Evolutionary conservation across 2,797 vertebrate genomes (phyloP).

Genomic region (Sebastiscus albofasciatus): DNA sequence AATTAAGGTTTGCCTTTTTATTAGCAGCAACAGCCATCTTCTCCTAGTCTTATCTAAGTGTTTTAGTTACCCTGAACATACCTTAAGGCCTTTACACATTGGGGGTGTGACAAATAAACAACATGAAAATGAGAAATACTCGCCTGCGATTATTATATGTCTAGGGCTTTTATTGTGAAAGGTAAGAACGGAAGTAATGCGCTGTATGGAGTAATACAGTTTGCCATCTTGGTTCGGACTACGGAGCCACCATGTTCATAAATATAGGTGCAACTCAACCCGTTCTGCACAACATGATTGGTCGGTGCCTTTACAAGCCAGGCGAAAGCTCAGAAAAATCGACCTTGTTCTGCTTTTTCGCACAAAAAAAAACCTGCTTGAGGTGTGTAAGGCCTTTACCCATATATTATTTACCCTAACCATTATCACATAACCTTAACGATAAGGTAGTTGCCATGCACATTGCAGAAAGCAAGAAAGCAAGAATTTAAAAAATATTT

Average conservation of each 20-base stretch:
- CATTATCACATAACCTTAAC: background rate
- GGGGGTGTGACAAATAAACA: too few relatives aligned
- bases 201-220: fast-evolving
- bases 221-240: fast-evolving
- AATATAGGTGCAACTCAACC: too few relatives aligned
- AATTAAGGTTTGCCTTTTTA: background rate
- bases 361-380: too few relatives aligned
- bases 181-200: too few relatives aligned
- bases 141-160: too few relatives aligned
- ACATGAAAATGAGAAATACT: too few relatives aligned
- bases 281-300: too few relatives aligned
- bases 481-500: background rate
- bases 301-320: too few relatives aligned
- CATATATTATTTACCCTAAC: background rate
- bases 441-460: background rate
- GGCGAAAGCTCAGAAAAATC: too few relatives aligned
- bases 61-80: background rate
- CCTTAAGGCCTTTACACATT: too few relatives aligned
- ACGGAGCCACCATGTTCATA: fast-evolving
- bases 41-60: background rate
- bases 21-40: background rate
- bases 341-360: fast-evolving
- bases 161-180: too few relatives aligned
- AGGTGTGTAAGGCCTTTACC: background rate
- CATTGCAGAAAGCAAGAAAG: background rate